phyloP scores from a whole-genome alignment of 2,888 invertebrate species.

The Drosophila paracracens region DNA sequence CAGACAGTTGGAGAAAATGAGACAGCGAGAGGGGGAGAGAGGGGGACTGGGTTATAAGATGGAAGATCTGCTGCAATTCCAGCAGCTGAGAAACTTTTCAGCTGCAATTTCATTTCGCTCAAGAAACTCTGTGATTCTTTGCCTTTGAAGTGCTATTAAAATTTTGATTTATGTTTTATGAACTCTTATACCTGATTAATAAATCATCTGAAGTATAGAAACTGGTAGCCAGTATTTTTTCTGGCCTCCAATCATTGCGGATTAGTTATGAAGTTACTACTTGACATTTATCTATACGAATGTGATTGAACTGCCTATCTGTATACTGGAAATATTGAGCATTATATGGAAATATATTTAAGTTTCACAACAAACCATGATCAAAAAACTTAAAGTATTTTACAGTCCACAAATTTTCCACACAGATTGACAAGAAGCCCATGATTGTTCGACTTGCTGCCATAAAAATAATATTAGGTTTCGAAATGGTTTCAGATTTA shows the following conservation, averaged over 20 bases:
- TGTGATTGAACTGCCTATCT: not conserved
- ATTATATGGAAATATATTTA: not conserved
- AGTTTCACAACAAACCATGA: not conserved
- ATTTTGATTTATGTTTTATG: constrained; percentile 48
- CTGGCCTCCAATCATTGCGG: constrained; percentile 25
- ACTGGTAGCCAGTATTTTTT: constrained; percentile 60
- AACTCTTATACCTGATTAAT: constrained; percentile 43
- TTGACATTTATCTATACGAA: not conserved
- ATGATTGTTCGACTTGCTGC: not conserved
- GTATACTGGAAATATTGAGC: not conserved
- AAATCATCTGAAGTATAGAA: constrained; percentile 54
- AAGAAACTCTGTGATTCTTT: constrained; percentile 33
- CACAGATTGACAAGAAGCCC: not conserved
- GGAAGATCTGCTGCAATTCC: constrained; percentile 32
- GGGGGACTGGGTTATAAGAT: not conserved
- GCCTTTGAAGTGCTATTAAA: constrained; percentile 30
- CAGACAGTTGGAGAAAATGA: not conserved
- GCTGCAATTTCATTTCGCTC: constrained; percentile 39
- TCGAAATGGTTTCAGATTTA: not conserved
- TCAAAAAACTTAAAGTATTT: not conserved
- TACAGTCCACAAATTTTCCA: not conserved
- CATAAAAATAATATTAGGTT: not conserved
- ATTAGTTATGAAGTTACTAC: not conserved
- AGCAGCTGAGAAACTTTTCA: constrained; percentile 23
- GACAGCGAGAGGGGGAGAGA: not conserved